Percentiles rank a stretch among this genome's conserved stretches.
phyloP scores from a whole-genome alignment of 2,113 vertebrate genomes.

The Myiopsitta monachus region DNA sequence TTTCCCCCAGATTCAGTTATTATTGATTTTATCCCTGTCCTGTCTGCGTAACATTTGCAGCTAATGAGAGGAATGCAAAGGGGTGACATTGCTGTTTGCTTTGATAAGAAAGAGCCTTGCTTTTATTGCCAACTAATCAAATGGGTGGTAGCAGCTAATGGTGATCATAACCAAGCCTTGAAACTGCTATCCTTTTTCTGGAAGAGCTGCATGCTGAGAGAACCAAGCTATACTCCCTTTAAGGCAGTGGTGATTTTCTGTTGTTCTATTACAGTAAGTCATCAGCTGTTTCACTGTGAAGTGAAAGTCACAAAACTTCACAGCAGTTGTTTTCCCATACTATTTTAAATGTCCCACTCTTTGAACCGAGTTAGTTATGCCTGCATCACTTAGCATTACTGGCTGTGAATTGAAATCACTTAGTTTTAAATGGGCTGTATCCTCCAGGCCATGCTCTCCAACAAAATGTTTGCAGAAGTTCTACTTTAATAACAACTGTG shows the following conservation, averaged over 20 bases:
- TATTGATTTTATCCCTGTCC: background rate
- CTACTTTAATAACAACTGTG: background rate
- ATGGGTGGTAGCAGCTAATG: background rate
- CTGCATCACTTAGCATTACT: background rate
- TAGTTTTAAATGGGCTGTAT: background rate
- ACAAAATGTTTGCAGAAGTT: background rate
- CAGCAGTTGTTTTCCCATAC: background rate
- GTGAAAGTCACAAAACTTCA: background rate
- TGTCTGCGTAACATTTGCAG: background rate
- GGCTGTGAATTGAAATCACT: background rate
- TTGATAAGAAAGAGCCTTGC: background rate
- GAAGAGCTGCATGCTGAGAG: background rate
- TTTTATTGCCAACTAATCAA: background rate
- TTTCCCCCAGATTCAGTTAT: rapidly evolving
- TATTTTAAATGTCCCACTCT: background rate
- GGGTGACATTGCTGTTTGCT: background rate
- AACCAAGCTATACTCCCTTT: background rate
- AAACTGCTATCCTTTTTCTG: background rate
- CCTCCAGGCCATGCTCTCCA: background rate
- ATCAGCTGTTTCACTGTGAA: background rate
- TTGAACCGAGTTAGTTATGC: background rate
- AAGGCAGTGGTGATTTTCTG: background rate
- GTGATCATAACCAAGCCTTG: background rate
- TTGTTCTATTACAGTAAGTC: background rate
- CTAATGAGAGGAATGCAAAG: background rate